Base-by-base conservation (phyloP, 1,140 invertebrate genomes). In the Akabosia matsudoensis region DNA sequence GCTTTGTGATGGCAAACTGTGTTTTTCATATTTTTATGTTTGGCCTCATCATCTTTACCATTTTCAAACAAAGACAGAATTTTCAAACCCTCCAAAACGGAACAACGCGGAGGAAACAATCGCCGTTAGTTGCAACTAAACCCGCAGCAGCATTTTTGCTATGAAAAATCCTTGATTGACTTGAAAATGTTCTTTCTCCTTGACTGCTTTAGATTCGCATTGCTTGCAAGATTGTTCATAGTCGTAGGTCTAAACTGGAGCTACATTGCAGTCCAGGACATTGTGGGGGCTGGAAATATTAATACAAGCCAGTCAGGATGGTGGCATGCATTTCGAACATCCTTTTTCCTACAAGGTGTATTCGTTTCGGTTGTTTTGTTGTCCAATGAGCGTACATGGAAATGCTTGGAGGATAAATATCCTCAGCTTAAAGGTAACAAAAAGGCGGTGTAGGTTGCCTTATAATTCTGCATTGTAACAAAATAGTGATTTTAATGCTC, bases 171-270 rank as follows among this genome's bases (percentile, higher is more conserved):
- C n/a, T n/a, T n/a, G n/a, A n/a, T n/a, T n/a, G n/a, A n/a, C n/a
- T n/a, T n/a, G n/a, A n/a, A n/a, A n/a, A n/a, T n/a, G n/a, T n/a
- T n/a, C n/a, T n/a, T n/a, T n/a, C 7, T 45, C 18, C 24, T 22
- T 24, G 14, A 14, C 7, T 70, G 7, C 24, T 70, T 70, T 30
- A 70, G 67, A 30, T 14, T 70, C 7, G 7, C 24, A 16, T 3
- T 70, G 14, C 33, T 70, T 2, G 13, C 31, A 3, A 10, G 33
- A 10, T 24, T 70, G 3, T 70, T 70, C 31, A 30, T 70, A 3
- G 67, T 70, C 7, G 67, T 70, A 4, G 67, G 67, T 14, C 22
- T 70, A 34, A 70, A 30, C 24, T 70, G 67, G 67, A 70, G 67
- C 22, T 70, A 70, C 28, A 70, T 70, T 34, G 67, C 67, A 3